Conservation (phyloP, 2,113 vertebrate species). For the Jacana jacana region DNA sequence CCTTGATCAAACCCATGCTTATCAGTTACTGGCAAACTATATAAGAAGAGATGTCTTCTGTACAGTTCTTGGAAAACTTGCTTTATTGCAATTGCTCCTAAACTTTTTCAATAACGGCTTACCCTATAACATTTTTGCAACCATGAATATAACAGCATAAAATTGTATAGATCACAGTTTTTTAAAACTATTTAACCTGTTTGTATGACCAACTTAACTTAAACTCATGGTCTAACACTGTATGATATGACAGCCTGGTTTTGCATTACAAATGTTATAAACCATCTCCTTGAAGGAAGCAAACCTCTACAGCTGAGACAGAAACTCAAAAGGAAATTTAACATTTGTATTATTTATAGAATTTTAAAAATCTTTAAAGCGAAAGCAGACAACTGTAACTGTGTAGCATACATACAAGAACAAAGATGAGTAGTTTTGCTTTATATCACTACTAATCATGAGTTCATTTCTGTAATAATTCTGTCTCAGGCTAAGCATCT, state of each 20-base stretch:
- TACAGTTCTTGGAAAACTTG: neutral
- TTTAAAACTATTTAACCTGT: neutral
- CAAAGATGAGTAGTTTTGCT: neutral
- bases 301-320: neutral
- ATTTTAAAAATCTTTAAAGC: neutral
- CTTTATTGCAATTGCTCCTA: neutral
- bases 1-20: neutral
- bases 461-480: neutral
- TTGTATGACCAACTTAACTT: neutral
- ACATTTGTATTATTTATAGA: neutral
- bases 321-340: neutral
- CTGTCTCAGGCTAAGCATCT: neutral
- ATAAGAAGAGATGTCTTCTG: neutral
- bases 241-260: neutral
- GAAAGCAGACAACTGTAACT: neutral
- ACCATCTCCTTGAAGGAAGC: neutral
- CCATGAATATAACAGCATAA: neutral
- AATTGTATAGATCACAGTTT: neutral
- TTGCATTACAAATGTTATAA: neutral
- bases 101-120: neutral
- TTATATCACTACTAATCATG: neutral
- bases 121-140: neutral
- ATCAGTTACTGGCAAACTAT: neutral
- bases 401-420: neutral
- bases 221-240: neutral